Percentiles rank a stretch among this genome's conserved stretches.
These are phyloP conservation scores for Alaudala cheleensis DNA, from an alignment of 2,113 vertebrate genomes.

Conservation along the genomic window DNA sequence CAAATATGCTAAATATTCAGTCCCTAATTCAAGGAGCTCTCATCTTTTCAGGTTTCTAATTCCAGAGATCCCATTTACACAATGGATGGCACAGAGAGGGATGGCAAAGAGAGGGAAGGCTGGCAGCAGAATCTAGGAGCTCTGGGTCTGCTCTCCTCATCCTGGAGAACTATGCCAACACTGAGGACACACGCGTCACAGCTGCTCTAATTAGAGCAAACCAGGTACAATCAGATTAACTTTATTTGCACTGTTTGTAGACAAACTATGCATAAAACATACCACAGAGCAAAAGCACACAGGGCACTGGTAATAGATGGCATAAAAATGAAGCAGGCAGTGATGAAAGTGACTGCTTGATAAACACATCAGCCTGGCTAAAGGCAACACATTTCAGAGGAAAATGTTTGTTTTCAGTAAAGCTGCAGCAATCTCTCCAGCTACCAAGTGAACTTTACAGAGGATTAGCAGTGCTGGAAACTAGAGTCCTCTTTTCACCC, in stretches of 20 bases:
- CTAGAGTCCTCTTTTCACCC: background rate
- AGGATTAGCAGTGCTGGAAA: background rate
- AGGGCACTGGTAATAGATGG: background rate
- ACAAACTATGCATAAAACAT: background rate
- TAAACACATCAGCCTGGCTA: background rate
- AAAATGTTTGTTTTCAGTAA: background rate
- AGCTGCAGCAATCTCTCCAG: background rate
- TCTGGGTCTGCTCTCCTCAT: background rate
- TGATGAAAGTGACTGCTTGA: background rate
- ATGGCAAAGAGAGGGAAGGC: background rate
- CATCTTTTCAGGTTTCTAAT: background rate
- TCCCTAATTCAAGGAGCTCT: background rate
- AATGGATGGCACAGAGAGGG: background rate
- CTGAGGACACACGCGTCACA: rapidly evolving
- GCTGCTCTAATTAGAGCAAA: background rate
- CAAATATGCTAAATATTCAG: background rate
- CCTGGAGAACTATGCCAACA: background rate
- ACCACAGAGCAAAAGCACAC: background rate
- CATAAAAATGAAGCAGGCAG: background rate
- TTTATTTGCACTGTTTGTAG: background rate
- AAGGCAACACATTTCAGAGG: background rate
- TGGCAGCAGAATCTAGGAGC: background rate
- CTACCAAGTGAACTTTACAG: background rate
- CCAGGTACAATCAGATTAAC: background rate
- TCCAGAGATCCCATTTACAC: background rate